phyloP scores from a whole-genome alignment of 2,113 vertebrate genomes.

The Ellobius talpinus region DNA sequence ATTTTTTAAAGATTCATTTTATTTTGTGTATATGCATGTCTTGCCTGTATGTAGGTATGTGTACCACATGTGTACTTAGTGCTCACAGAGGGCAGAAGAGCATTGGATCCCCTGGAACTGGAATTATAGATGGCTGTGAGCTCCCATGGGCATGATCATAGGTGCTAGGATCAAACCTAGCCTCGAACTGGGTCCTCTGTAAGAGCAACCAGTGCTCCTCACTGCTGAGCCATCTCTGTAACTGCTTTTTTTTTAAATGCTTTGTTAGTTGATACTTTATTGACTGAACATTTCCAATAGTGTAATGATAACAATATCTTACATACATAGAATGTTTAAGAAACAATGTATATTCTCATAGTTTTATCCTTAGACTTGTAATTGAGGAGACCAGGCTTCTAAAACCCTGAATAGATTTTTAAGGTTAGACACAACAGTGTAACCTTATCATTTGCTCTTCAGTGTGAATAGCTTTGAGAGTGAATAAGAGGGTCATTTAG shows the following conservation, averaged over 20 bases:
- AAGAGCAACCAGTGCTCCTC: background rate
- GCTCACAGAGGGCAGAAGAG: background rate
- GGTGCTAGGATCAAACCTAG: background rate
- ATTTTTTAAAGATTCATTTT: background rate
- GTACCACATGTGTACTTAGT: background rate
- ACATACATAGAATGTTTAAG: background rate
- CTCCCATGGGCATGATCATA: background rate
- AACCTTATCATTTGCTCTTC: background rate
- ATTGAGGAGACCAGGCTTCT: conserved; percentile 19
- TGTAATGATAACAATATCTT: background rate
- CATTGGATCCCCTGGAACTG: background rate
- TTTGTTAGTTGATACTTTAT: conserved; percentile 4
- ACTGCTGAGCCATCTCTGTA: background rate
- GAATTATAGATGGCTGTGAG: background rate
- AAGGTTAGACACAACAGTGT: background rate
- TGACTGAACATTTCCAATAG: conserved; percentile 14
- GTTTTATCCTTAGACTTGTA: conserved; percentile 23
- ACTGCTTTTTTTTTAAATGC: background rate
- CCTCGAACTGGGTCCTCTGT: background rate
- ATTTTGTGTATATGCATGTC: background rate
- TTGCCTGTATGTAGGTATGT: background rate
- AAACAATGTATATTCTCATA: background rate
- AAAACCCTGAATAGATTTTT: conserved; percentile 6
- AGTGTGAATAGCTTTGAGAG: conserved; percentile 3
- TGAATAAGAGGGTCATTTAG: background rate